phyloP scores from a whole-genome alignment of 2,888 invertebrate species.

The Baronia brevicornis region DNA sequence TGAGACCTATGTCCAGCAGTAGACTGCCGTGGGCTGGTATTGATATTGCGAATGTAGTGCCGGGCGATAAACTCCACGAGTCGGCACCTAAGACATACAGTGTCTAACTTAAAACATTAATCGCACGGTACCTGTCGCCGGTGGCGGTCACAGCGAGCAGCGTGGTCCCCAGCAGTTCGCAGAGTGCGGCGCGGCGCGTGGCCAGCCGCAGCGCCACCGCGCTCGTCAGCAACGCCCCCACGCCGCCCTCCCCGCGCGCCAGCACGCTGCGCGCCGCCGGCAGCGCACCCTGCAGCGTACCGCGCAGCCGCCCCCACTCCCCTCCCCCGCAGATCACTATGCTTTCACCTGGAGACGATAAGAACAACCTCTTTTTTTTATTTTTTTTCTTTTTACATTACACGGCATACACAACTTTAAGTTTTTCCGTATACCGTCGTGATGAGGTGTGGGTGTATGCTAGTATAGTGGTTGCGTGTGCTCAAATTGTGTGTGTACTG shows the following conservation, averaged over 20 bases:
- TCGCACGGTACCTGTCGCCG: too few species aligned
- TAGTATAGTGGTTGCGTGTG: too few species aligned
- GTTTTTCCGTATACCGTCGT: too few species aligned
- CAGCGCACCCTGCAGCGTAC: constrained; percentile 65
- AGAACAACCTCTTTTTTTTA: neutral
- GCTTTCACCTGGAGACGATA: constrained; percentile 79
- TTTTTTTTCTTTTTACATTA: too few species aligned
- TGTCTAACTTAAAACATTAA: neutral
- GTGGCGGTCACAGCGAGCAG: constrained; percentile 80
- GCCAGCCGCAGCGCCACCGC: constrained; percentile 81
- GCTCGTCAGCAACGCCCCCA: constrained; percentile 79
- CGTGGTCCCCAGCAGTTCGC: constrained; percentile 73
- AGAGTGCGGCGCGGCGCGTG: constrained; percentile 64
- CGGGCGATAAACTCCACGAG: too few species aligned
- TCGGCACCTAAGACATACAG: too few species aligned
- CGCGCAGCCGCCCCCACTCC: constrained; percentile 42
- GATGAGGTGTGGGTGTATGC: too few species aligned
- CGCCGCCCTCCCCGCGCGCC: constrained; percentile 54
- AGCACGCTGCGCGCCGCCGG: constrained; percentile 69
- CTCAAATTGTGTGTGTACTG: too few species aligned
- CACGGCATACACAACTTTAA: too few species aligned
- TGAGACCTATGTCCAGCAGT: too few species aligned
- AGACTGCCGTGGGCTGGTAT: neutral
- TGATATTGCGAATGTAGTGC: neutral
- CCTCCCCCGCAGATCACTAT: constrained; percentile 81